Percentiles rank a stretch among this genome's conserved stretches.
Evolutionary conservation across 1,140 invertebrate species (phyloP).

Genomic region (Macrosteles quadrilineatus): DNA sequence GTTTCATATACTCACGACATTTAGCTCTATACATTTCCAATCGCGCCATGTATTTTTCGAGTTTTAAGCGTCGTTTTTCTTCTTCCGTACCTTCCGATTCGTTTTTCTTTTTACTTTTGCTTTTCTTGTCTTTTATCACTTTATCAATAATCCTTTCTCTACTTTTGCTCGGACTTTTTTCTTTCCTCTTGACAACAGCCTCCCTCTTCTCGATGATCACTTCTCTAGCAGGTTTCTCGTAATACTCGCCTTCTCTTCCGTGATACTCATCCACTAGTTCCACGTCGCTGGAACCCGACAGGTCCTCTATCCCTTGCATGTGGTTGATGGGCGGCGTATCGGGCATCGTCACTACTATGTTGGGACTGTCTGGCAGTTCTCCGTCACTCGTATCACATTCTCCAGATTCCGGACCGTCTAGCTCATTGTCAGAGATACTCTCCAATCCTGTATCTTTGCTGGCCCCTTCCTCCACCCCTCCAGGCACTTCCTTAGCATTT

Average conservation of each 20-base stretch:
- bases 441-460: slow-evolving; percentile 8
- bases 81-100: neutral
- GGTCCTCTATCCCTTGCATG: neutral
- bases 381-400: slow-evolving; percentile 12
- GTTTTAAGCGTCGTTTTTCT: neutral
- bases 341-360: neutral
- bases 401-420: slow-evolving; percentile 9
- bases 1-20: slow-evolving; percentile 1
- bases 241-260: neutral
- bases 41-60: slow-evolving; percentile 2
- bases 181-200: neutral
- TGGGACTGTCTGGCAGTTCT: slow-evolving; percentile 10
- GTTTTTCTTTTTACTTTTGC: neutral
- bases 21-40: slow-evolving; percentile 12
- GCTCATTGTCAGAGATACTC: slow-evolving; percentile 6
- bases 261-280: neutral
- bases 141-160: neutral
- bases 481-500: neutral
- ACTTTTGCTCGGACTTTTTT: neutral
- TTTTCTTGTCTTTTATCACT: slow-evolving; percentile 2
- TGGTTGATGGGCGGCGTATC: neutral
- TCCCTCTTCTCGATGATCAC: neutral
- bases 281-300: neutral
- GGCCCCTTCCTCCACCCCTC: neutral
- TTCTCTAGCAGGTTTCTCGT: slow-evolving; percentile 10